These are phyloP conservation scores for Jacana jacana DNA, from an alignment of 2,113 vertebrate species.

Conservation along the genomic window DNA sequence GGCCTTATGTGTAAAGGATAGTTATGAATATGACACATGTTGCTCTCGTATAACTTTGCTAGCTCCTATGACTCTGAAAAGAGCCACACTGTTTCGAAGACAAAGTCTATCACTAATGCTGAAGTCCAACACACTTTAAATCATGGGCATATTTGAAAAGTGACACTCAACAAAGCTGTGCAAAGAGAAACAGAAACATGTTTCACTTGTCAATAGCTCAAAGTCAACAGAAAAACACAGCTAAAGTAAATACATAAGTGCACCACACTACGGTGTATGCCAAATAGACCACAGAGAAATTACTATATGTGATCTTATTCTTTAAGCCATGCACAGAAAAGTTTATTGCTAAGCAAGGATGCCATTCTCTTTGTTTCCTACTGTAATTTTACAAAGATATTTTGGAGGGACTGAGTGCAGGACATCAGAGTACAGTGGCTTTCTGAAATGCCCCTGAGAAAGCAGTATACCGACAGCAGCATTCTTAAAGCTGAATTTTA, in stretches of 20 bases:
- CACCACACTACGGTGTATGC: background rate
- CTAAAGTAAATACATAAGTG: background rate
- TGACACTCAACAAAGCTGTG: background rate
- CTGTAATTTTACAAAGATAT: background rate
- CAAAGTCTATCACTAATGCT: background rate
- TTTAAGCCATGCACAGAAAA: background rate
- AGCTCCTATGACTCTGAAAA: background rate
- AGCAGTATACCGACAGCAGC: background rate
- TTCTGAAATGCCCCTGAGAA: rapidly evolving
- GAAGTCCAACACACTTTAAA: background rate
- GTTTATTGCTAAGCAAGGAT: background rate
- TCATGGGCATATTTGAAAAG: background rate
- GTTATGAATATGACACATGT: background rate
- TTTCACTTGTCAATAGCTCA: background rate
- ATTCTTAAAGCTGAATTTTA: background rate
- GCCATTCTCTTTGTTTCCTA: background rate
- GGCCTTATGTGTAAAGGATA: background rate
- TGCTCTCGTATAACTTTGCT: background rate
- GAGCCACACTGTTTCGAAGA: background rate
- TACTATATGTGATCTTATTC: background rate
- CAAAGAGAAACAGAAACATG: background rate
- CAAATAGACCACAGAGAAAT: background rate
- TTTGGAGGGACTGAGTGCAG: background rate
- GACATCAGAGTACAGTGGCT: background rate
- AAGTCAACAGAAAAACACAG: background rate